A percentile compares a stretch with the other conserved stretches of the same genome.
These are phyloP conservation scores for Canis aureus DNA, from an alignment of 2,113 vertebrate genomes.

Conservation along the genomic window DNA sequence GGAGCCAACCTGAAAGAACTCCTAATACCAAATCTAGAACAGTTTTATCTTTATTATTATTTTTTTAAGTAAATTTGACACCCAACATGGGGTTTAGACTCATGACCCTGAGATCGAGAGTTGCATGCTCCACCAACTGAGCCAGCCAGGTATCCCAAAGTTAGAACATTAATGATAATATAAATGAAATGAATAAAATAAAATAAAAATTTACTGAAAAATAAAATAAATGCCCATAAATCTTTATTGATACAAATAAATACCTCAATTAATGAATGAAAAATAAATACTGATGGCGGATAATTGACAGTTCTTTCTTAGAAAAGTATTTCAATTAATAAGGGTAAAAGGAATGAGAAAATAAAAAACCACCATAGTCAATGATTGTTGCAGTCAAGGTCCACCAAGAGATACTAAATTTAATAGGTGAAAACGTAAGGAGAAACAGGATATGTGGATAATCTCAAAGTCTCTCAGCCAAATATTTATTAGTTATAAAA, in stretches of 20 bases:
- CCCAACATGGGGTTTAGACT: not conserved
- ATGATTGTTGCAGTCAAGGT: slow-evolving; percentile 1
- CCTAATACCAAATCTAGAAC: not conserved
- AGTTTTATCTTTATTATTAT: not conserved
- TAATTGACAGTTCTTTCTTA: not conserved
- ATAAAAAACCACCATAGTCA: not conserved
- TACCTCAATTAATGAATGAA: slow-evolving; percentile 35
- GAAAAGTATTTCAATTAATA: slow-evolving; percentile 53
- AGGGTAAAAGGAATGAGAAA: slow-evolving; percentile 17
- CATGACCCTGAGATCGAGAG: not conserved
- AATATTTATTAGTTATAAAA: slow-evolving; percentile 36
- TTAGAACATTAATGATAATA: not conserved
- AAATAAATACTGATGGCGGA: not conserved
- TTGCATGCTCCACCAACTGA: not conserved
- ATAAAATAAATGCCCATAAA: not conserved
- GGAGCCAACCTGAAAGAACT: slow-evolving; percentile 12
- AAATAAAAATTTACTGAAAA: not conserved
- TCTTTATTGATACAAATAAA: not conserved
- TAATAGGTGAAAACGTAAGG: slow-evolving; percentile 43
- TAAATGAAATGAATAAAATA: not conserved
- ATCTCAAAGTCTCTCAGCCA: not conserved
- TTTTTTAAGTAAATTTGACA: not conserved
- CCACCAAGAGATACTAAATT: not conserved
- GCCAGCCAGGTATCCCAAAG: not conserved
- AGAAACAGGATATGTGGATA: slow-evolving; percentile 2